Base-by-base conservation (phyloP, 2,113 vertebrate species). In the Synodontis membranacea region DNA sequence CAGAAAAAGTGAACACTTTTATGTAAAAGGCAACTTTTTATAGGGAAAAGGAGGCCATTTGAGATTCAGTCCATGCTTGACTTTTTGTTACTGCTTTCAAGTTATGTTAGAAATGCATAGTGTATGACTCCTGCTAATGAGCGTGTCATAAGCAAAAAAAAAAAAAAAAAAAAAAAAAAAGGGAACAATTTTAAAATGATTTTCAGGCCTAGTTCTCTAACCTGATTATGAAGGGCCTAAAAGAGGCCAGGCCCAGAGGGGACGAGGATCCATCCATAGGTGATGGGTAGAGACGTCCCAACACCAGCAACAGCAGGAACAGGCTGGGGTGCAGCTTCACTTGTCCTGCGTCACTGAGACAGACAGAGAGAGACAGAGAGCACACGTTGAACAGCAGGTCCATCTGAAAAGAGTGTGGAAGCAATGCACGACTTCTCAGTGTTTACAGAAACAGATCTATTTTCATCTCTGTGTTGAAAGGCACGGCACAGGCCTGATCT, bases 251-350 rank as follows among this genome's bases (percentile, higher is more conserved):
- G 86, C 96, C 96, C 93, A 99, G 95, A 0, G 96, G 92, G 17
- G 97, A 97, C 4, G 91, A 93, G 0, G 96, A 94, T 62, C 97
- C 97, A 4, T 99, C 97, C 98, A 99, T 98, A 1, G 97, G 97
- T 76, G 97, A 99, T 0, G 97, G 97, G 94, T 98, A 99, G 70
- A 99, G 95, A 50, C 96, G 95, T 75, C 96, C 96, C 91, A 98
- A 92, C 58, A 99, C 96, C 93, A 99, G 92, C 87, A 99, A 95
- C 81, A 99, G 91, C 88, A 99, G 92, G 87, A 98, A 99, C 86
- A 99, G 93, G 90, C 95, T 97, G 80, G 97, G 96, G 83, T 97
- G 97, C 52, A 96, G 96, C 91, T 95, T 97, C 68, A 96, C 92
- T 44, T 92, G 92, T 12, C 95, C 95, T 1, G 93, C 94, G 88